Percentiles rank a stretch among this genome's conserved stretches.
These are phyloP conservation scores for Sesamia inferens DNA, from an alignment of 2,888 invertebrate species.

Conservation along the genomic window DNA sequence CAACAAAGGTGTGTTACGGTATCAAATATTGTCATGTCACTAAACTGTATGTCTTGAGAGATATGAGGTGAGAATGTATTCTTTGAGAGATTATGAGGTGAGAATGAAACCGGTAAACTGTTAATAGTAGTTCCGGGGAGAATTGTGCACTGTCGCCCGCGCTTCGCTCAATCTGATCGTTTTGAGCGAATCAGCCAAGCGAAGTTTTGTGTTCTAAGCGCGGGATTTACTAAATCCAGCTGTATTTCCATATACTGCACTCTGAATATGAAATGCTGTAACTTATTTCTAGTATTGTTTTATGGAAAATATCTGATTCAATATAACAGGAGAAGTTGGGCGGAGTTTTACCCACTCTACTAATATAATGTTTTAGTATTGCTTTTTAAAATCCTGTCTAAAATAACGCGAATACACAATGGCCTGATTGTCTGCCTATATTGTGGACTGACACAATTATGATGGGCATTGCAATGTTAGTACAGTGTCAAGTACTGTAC, in stretches of 20 bases:
- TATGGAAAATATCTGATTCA: slow-evolving; percentile 47
- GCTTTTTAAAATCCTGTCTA: slow-evolving; percentile 5
- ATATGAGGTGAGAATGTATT: slow-evolving; percentile 26
- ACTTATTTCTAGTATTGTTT: slow-evolving; percentile 60
- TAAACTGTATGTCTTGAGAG: slow-evolving; percentile 2
- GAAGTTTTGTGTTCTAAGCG: slow-evolving; percentile 78
- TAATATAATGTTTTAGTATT: slow-evolving; percentile 8
- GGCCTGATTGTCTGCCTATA: slow-evolving; percentile 41
- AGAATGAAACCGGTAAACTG: background rate
- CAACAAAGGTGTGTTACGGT: slow-evolving; percentile 25
- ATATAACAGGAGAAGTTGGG: slow-evolving; percentile 36
- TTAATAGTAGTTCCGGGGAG: slow-evolving; percentile 49
- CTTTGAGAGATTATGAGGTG: slow-evolving; percentile 28
- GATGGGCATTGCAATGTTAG: slow-evolving; percentile 27
- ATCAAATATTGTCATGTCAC: slow-evolving; percentile 22
- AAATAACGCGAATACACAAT: slow-evolving; percentile 42
- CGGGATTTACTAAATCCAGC: slow-evolving; percentile 74
- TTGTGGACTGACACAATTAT: slow-evolving; percentile 55
- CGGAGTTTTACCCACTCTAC: slow-evolving; percentile 10
- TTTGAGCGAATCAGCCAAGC: slow-evolving; percentile 75
- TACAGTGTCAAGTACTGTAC: background rate
- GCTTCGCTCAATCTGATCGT: slow-evolving; percentile 73
- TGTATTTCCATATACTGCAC: slow-evolving; percentile 65
- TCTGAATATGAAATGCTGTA: slow-evolving; percentile 66
- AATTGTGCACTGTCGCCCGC: slow-evolving; percentile 69